Evolutionary conservation across 2,888 invertebrate species (phyloP).

Genomic region (Pammene fasciana): DNA sequence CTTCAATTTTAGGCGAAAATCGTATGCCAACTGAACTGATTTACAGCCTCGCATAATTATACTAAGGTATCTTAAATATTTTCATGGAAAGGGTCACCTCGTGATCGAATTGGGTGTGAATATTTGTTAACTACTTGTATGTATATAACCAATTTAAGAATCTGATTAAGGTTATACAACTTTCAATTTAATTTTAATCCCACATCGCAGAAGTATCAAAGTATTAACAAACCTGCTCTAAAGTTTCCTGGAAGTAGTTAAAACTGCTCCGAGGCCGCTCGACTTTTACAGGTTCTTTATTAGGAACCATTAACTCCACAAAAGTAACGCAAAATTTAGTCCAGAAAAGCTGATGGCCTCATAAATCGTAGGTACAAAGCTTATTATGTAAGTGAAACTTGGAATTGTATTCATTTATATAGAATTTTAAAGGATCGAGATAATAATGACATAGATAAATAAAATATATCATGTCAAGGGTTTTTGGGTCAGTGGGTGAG

Average conservation of each 20-base stretch:
- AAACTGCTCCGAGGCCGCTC: slow-evolving; percentile 8
- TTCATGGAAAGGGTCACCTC: no score
- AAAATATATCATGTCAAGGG: slow-evolving; percentile 18
- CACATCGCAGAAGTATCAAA: background rate
- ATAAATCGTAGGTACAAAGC: slow-evolving; percentile 22
- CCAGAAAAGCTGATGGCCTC: slow-evolving; percentile 20
- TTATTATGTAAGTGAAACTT: background rate
- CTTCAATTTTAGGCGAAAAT: slow-evolving; percentile 10
- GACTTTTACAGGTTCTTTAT: slow-evolving; percentile 28
- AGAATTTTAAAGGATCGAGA: slow-evolving; percentile 18
- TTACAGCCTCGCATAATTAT: background rate
- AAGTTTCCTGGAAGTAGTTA: slow-evolving; percentile 25
- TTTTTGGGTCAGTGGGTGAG: slow-evolving; percentile 7
- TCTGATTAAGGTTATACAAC: background rate
- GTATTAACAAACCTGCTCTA: slow-evolving; percentile 2
- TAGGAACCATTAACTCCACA: slow-evolving; percentile 28
- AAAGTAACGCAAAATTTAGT: slow-evolving; percentile 28
- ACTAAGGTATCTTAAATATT: no score
- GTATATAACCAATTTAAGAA: no score
- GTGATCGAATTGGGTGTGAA: no score
- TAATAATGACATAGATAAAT: slow-evolving; percentile 20
- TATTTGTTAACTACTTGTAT: no score
- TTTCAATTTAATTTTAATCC: background rate
- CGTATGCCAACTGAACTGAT: background rate
- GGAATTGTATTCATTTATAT: slow-evolving; percentile 16